Evolutionary conservation across 1,140 invertebrate genomes (phyloP).

Genomic region (Drosophila lini): DNA sequence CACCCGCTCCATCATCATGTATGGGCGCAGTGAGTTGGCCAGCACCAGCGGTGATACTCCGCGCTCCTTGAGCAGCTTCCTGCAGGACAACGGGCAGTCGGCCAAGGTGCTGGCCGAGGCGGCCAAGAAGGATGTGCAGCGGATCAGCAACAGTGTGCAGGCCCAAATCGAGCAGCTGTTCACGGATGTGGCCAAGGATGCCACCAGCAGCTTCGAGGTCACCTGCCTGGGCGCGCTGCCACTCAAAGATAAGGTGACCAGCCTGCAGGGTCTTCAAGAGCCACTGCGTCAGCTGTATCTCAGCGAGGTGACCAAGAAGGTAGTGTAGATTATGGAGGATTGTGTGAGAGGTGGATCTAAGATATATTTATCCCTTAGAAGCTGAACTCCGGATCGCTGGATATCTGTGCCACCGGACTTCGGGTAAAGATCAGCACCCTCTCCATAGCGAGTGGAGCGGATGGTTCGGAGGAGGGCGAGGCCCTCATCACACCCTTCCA

Average conservation of each 20-base stretch:
- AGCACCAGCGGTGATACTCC: slow-evolving; percentile 70
- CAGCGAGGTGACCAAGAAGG: slow-evolving; percentile 67
- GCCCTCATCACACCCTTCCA: slow-evolving; percentile 91
- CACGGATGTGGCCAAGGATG: slow-evolving; percentile 90
- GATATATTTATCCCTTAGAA: slow-evolving; percentile 34
- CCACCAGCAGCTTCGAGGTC: slow-evolving; percentile 88
- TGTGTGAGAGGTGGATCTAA: background rate
- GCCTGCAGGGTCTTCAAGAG: slow-evolving; percentile 91
- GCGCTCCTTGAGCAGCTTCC: slow-evolving; percentile 73
- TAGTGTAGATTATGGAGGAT: background rate
- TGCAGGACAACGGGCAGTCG: slow-evolving; percentile 69
- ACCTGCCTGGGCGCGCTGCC: slow-evolving; percentile 93
- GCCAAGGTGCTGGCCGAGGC: slow-evolving; percentile 74
- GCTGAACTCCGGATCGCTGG: slow-evolving; percentile 86
- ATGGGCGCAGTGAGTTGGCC: slow-evolving; percentile 82
- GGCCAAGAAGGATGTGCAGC: slow-evolving; percentile 78
- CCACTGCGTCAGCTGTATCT: slow-evolving; percentile 93
- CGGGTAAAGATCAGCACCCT: slow-evolving; percentile 85
- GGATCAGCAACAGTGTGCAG: slow-evolving; percentile 90
- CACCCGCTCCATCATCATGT: slow-evolving; percentile 84
- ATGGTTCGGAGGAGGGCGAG: slow-evolving; percentile 46
- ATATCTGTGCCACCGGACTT: slow-evolving; percentile 89
- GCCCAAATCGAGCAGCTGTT: slow-evolving; percentile 94
- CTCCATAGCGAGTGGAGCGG: slow-evolving; percentile 22
- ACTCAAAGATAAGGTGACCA: slow-evolving; percentile 91